These are phyloP conservation scores for Drosophila bocqueti DNA, from an alignment of 1,140 invertebrate species.

Conservation along the genomic window DNA sequence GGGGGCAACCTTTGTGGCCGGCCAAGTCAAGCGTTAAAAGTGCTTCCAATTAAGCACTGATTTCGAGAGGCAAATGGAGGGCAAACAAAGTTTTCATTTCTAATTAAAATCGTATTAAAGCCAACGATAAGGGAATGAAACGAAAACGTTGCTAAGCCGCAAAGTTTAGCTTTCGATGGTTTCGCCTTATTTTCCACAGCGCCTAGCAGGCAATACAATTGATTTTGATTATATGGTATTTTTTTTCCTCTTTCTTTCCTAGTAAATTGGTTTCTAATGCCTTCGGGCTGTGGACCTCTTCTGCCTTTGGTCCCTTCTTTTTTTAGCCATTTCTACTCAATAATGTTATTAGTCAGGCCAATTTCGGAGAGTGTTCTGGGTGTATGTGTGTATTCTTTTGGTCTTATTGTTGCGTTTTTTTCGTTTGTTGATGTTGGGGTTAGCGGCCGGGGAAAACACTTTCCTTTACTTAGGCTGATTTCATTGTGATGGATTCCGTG, in stretches of 20 bases:
- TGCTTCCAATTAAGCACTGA: constrained; percentile 51
- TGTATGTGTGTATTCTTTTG: constrained; percentile 48
- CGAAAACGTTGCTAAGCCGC: constrained; percentile 61
- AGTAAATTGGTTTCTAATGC: constrained; percentile 70
- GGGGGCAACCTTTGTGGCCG: constrained; percentile 41
- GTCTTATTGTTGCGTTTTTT: constrained; percentile 44
- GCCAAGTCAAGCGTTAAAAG: constrained; percentile 59
- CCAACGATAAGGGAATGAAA: constrained; percentile 44
- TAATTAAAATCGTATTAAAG: constrained; percentile 78
- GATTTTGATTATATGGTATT: constrained; percentile 68
- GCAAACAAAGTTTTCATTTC: constrained; percentile 57
- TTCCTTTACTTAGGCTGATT: constrained; percentile 69
- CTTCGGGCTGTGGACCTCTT: constrained; percentile 28
- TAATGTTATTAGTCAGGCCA: constrained; percentile 77
- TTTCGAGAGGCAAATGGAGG: constrained; percentile 40
- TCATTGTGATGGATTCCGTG: constrained; percentile 76
- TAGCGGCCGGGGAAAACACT: constrained; percentile 50
- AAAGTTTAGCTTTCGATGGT: constrained; percentile 53
- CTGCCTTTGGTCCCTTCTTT: constrained; percentile 12
- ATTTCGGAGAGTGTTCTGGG: constrained; percentile 62
- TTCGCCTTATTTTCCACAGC: constrained; percentile 27
- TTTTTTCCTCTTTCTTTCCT: constrained; percentile 30
- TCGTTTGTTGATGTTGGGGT: background rate
- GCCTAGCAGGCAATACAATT: constrained; percentile 56
- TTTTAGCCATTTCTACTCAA: constrained; percentile 59